phyloP scores from a whole-genome alignment of 2,888 invertebrate species.

The Temnothorax unifasciatus region DNA sequence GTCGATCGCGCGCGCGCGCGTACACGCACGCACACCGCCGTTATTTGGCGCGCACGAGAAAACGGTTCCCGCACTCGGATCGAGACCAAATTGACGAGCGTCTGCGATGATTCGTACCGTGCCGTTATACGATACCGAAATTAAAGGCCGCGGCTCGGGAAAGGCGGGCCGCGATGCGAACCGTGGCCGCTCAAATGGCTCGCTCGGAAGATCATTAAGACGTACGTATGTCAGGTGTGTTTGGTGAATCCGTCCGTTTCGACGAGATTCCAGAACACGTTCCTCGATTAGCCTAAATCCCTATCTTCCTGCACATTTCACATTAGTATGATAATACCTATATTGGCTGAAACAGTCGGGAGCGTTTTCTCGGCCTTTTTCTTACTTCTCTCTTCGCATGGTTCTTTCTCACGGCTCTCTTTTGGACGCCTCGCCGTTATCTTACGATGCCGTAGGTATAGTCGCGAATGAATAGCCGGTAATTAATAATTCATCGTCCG shows the following conservation, averaged over 20 bases:
- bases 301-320: not conserved
- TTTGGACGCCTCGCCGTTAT: constrained; percentile 23
- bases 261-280: constrained; percentile 20
- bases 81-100: constrained; percentile 51
- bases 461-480: constrained; percentile 67
- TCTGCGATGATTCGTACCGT: constrained; percentile 35
- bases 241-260: not conserved
- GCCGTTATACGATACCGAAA: constrained; percentile 45
- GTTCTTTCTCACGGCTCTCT: not conserved
- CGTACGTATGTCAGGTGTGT: not conserved
- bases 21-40: constrained; percentile 29
- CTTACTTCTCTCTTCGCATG: not conserved
- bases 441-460: constrained; percentile 49
- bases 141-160: constrained; percentile 38
- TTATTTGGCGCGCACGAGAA: constrained; percentile 36
- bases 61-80: constrained; percentile 45
- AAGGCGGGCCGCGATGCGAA: constrained; percentile 21
- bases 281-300: not conserved
- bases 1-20: constrained; percentile 65
- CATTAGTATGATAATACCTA: constrained; percentile 6
- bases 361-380: not conserved
- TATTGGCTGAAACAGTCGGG: not conserved
- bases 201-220: constrained; percentile 37
- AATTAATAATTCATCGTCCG: constrained; percentile 74
- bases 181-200: not conserved